Percentiles rank a stretch among this genome's conserved stretches.
Conservation (phyloP, 30 jellyfish, hydroid and myxozoan genomes). For the Cassiopea andromeda region DNA sequence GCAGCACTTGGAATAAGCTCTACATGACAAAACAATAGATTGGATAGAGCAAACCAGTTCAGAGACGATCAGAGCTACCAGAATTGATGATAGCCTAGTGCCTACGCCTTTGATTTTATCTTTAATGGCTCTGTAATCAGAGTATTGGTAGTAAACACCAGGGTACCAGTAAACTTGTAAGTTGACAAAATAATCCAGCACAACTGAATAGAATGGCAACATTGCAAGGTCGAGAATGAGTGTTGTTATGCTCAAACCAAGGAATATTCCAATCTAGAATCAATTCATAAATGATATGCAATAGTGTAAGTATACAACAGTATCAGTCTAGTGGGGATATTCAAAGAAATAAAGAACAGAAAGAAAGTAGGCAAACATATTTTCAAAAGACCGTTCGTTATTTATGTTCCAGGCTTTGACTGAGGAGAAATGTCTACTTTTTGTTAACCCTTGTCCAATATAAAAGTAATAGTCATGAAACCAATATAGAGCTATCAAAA, state of each 20-base stretch:
- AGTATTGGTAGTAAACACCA: neutral
- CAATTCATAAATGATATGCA: neutral
- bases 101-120: neutral
- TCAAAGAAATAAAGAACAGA: too few species aligned
- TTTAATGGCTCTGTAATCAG: neutral
- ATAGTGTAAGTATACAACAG: too few species aligned
- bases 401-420: too few species aligned
- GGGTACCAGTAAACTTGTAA: neutral
- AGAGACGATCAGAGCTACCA: neutral
- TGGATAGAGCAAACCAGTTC: neutral
- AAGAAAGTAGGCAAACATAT: too few species aligned
- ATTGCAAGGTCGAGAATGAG: neutral
- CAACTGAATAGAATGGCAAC: neutral
- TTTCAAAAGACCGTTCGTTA: too few species aligned
- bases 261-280: conserved; percentile 1
- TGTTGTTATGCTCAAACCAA: conserved; percentile 2
- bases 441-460: too few species aligned
- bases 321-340: too few species aligned
- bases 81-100: neutral
- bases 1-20: neutral
- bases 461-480: too few species aligned
- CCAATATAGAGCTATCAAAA: too few species aligned
- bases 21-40: neutral
- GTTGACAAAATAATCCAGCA: neutral
- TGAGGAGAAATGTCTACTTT: too few species aligned